These are phyloP conservation scores for Nomada goodeniana DNA, from an alignment of 2,888 invertebrate genomes.

Conservation along the genomic window DNA sequence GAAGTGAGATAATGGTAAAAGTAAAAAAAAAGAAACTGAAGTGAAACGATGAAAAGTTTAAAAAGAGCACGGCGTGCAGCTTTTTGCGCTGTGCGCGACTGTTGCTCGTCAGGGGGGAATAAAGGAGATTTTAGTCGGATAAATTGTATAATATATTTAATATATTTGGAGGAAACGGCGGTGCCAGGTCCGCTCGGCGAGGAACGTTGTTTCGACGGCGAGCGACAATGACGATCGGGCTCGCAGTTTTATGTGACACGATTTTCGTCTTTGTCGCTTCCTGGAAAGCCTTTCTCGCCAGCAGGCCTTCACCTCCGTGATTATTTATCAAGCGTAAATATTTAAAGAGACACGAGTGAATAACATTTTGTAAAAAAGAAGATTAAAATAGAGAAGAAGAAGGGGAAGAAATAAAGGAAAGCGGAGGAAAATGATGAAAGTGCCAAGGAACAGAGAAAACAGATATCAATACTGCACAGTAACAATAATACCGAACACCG, in stretches of 20 bases:
- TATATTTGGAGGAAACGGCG: conserved; percentile 81
- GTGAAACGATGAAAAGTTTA: conserved; percentile 62
- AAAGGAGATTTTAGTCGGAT: conserved; percentile 82
- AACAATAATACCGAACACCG: not conserved
- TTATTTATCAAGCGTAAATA: conserved; percentile 83
- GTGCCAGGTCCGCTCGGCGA: conserved; percentile 69
- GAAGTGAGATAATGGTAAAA: conserved; percentile 64
- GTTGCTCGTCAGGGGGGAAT: conserved; percentile 66
- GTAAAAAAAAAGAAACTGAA: conserved; percentile 33
- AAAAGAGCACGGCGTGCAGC: conserved; percentile 74
- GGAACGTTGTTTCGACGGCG: conserved; percentile 40
- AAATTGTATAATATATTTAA: conserved; percentile 84
- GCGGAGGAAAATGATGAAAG: conserved; percentile 65
- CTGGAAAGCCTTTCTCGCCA: conserved; percentile 58
- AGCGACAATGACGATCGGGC: conserved; percentile 69
- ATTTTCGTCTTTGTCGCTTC: conserved; percentile 59
- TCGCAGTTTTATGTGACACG: conserved; percentile 82
- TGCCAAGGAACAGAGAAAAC: conserved; percentile 72
- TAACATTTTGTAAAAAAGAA: conserved; percentile 55
- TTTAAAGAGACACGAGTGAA: conserved; percentile 68
- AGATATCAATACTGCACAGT: not conserved
- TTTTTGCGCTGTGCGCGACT: conserved; percentile 79
- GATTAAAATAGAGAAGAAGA: conserved; percentile 40
- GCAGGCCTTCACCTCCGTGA: conserved; percentile 63
- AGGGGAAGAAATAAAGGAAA: conserved; percentile 43